A percentile compares a stretch with the other conserved stretches of the same genome.
Evolutionary conservation across 2,113 vertebrate genomes (phyloP).

Genomic region (Meriones unguiculatus): DNA sequence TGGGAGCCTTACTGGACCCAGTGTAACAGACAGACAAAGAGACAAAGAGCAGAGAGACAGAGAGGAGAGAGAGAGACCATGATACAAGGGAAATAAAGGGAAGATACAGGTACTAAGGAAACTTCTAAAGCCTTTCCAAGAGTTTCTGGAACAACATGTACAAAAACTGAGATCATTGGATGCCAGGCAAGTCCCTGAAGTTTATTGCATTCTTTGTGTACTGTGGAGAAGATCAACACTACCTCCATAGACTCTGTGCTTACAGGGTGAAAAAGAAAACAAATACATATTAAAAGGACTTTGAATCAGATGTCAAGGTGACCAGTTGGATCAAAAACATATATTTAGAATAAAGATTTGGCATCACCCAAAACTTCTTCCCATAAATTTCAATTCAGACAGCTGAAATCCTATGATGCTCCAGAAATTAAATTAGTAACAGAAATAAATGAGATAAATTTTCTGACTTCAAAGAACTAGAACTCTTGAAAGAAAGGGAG

Average conservation of each 20-base stretch:
- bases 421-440: constrained; percentile 26
- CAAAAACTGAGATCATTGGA: background rate
- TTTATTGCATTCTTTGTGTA: background rate
- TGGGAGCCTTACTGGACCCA: background rate
- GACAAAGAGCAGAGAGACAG: no score
- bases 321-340: background rate
- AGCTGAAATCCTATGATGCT: background rate
- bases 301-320: background rate
- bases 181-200: background rate
- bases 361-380: background rate
- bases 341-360: background rate
- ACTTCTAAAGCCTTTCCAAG: background rate
- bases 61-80: no score
- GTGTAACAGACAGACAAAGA: background rate
- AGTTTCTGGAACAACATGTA: background rate
- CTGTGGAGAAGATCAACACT: background rate
- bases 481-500: background rate
- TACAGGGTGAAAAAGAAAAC: background rate
- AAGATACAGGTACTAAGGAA: background rate
- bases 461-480: constrained; percentile 28
- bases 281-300: background rate
- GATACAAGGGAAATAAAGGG: background rate
- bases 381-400: background rate
- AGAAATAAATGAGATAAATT: constrained; percentile 26
- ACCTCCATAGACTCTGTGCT: background rate